Evolutionary conservation across 1,140 invertebrate species (phyloP).

Genomic region (Drosophila lini): DNA sequence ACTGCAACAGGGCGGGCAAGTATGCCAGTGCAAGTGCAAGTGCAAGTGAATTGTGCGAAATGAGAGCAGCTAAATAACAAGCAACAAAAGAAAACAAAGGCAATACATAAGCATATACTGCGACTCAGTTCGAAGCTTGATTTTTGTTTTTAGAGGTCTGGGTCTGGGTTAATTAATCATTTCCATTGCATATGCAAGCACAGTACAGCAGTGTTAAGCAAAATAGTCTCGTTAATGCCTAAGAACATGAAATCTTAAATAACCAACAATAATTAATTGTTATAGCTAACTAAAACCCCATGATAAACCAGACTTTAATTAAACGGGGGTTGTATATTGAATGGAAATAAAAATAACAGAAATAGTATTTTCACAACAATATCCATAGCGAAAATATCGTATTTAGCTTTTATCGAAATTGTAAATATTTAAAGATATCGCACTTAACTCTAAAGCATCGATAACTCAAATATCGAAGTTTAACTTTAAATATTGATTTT

Average conservation of each 20-base stretch:
- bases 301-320: not conserved
- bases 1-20: constrained; percentile 3
- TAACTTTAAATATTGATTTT: too few relatives aligned
- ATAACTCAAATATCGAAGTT: not conserved
- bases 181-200: constrained; percentile 53
- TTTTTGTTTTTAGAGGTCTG: constrained; percentile 67
- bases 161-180: constrained; percentile 82
- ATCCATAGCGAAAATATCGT: not conserved
- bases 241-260: not conserved
- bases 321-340: not conserved
- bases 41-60: constrained; percentile 18
- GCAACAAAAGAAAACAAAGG: constrained; percentile 30
- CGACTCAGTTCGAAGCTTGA: constrained; percentile 27
- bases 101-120: constrained; percentile 7
- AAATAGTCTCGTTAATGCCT: not conserved
- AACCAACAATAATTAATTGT: too few relatives aligned
- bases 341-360: not conserved
- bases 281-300: not conserved
- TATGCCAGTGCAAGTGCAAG: constrained; percentile 5
- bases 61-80: constrained; percentile 13
- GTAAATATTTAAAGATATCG: not conserved
- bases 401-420: not conserved
- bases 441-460: not conserved
- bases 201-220: constrained; percentile 2
- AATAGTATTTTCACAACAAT: not conserved